Conservation (phyloP, 2,797 vertebrate genomes). For the Fratercula arctica region DNA sequence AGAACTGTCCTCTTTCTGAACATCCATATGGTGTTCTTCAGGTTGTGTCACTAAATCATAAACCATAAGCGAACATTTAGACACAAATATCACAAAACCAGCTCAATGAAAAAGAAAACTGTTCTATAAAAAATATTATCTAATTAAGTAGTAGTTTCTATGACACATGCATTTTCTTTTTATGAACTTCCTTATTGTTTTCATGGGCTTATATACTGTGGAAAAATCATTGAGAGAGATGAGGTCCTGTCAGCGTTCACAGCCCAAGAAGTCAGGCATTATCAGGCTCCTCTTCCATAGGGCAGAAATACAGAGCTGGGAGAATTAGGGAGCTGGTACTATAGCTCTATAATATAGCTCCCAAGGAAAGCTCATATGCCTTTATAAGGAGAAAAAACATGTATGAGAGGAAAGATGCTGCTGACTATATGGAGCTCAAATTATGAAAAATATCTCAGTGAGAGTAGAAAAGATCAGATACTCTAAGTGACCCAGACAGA, state of each 20-base stretch:
- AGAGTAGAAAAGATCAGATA: neutral
- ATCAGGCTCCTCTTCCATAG: neutral
- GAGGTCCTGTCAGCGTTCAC: neutral
- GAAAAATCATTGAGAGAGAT: neutral
- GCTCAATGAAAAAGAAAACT: neutral
- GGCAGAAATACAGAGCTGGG: neutral
- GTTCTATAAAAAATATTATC: neutral
- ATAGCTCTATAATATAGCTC: neutral
- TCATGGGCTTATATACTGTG: neutral
- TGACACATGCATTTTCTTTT: neutral
- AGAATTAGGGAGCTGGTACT: neutral
- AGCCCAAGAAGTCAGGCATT: neutral
- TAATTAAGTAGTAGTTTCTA: neutral
- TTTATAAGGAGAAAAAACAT: neutral
- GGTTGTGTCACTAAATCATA: conserved; percentile 6
- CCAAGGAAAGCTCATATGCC: neutral
- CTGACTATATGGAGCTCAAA: neutral
- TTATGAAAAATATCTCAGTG: neutral
- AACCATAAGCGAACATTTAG: neutral
- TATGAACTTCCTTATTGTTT: neutral
- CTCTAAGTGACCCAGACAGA: neutral
- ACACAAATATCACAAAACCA: neutral
- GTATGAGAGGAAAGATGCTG: neutral
- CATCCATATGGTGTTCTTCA: conserved; percentile 25
- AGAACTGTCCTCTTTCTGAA: conserved; percentile 42